Percentiles rank a stretch among this genome's conserved stretches.
Evolutionary conservation across 2,113 vertebrate genomes (phyloP).

Genomic region (Formicarius rufipectus): DNA sequence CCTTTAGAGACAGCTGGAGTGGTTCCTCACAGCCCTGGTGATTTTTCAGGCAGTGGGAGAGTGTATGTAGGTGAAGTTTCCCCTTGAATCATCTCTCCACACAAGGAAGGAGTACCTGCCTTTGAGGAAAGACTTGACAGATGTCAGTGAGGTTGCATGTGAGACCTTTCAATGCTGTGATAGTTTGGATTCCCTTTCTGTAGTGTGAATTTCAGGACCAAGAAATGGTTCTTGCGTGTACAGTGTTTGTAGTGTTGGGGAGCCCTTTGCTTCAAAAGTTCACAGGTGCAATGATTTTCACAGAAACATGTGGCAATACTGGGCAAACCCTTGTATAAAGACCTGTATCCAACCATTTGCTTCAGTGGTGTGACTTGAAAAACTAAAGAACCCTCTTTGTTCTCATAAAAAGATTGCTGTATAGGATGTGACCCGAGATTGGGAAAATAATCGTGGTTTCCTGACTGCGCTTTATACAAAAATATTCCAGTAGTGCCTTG

Average conservation of each 20-base stretch:
- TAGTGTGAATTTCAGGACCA: neutral
- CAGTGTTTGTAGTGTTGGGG: accelerated
- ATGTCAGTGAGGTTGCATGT: neutral
- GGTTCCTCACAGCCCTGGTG: neutral
- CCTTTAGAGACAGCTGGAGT: neutral
- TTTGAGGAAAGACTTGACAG: neutral
- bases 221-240: accelerated
- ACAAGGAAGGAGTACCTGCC: neutral
- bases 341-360: neutral
- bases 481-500: neutral
- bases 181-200: neutral
- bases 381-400: neutral
- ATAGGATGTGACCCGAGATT: neutral
- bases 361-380: neutral
- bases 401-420: no score
- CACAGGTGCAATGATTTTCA: neutral
- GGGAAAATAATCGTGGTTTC: neutral
- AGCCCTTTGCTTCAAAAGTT: neutral
- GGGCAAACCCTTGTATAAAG: neutral
- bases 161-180: neutral
- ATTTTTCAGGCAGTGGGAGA: neutral
- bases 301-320: neutral
- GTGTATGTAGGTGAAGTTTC: neutral
- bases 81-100: neutral
- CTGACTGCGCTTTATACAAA: neutral